Base-by-base conservation (phyloP, 2,888 invertebrate species). In the Perizoma affinitatum region DNA sequence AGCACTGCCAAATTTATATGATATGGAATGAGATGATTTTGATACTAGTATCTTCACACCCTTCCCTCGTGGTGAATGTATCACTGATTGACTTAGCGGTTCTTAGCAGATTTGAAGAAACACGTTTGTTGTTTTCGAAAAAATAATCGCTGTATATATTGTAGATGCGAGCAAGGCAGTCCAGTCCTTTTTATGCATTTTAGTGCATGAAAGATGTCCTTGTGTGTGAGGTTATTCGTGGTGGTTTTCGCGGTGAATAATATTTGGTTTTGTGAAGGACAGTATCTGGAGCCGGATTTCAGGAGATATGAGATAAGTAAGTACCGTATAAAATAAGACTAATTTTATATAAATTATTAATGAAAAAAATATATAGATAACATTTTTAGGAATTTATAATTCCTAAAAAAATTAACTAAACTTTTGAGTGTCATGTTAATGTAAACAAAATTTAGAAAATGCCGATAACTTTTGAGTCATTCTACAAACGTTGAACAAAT, bases 191-290 rank as follows among this genome's bases (percentile, higher is more conserved):
- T 75, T 59, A 59, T 55, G 69, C 54, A 72, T 72, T 63, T 72
- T 68, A 67, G 71, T 74, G 74, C 75, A 72, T 67, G 69, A 74
- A 78, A 75, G 76, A 82, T 82, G 82, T 70, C 73, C 46, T 65
- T 64, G 69, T 60, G 66, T 56, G 66, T 67, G 70, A 62, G 70
- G 55, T 59, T 70, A 58, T 72, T 70, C 68, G 55, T 78, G 68
- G 72, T 74, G 63, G 66, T 45, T 70, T 43, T 79, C 51, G 49
- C 71, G 55, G 65, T 74, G 22, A 60, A 66, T 52, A 68, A 61
- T 66, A 54, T 69, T 57, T 59, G 58, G 36, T 59, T 59, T 53
- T 76, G 79, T 70, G 68, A 72, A 53, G 72, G 75, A 56, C 81
- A 81, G 65, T 71, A 70, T 10, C 35, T 46, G 6, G 54, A 48